Conservation (phyloP, 2,113 vertebrate genomes). For the Dermatemys mawii region DNA sequence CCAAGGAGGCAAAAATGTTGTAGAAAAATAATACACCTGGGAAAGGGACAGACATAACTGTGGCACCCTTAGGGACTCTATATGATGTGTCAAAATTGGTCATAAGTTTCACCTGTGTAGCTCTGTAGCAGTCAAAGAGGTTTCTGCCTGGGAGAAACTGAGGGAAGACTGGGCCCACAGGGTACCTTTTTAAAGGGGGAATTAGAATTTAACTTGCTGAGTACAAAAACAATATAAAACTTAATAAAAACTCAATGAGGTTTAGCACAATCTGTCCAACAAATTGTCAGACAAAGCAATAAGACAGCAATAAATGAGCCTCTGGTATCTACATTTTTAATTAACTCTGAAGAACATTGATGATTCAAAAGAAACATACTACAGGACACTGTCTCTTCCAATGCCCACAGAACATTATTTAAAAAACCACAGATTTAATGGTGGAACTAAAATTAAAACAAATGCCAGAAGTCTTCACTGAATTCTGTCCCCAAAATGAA, state of each 20-base stretch:
- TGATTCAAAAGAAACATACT: slow-evolving; percentile 1
- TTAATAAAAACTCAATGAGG: background rate
- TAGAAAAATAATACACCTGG: background rate
- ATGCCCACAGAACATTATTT: background rate
- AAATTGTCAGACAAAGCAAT: background rate
- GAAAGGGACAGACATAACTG: too few relatives aligned
- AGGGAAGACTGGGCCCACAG: background rate
- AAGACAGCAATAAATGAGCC: background rate
- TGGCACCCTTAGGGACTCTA: background rate
- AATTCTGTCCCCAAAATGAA: slow-evolving; percentile 5
- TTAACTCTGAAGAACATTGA: background rate
- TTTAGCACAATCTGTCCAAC: background rate
- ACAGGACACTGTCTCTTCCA: background rate
- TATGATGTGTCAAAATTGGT: background rate
- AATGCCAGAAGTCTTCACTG: slow-evolving; percentile 5
- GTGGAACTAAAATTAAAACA: slow-evolving; percentile 48
- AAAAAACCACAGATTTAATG: background rate
- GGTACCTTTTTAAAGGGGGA: background rate
- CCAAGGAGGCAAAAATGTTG: background rate
- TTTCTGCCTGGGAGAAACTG: background rate
- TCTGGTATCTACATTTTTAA: slow-evolving; percentile 21
- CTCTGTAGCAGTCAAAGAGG: background rate
- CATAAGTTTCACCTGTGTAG: background rate
- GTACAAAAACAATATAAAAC: background rate
- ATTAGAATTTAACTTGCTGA: background rate